These are phyloP conservation scores for Zaprionus tsacasi DNA, from an alignment of 1,140 invertebrate genomes.

Conservation along the genomic window DNA sequence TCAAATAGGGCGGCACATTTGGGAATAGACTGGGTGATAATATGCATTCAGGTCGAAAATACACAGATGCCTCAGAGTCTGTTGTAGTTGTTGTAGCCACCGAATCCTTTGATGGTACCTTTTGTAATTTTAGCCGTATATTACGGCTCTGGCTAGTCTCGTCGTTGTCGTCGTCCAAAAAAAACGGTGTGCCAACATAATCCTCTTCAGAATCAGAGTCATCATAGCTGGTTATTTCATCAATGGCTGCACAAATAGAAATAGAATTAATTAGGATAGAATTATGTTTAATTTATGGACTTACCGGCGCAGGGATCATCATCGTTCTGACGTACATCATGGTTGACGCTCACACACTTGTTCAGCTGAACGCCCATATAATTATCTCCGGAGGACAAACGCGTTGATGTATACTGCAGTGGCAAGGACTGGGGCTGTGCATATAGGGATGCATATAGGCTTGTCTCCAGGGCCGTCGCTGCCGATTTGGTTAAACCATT, in stretches of 20 bases:
- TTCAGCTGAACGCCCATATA: conserved; percentile 74
- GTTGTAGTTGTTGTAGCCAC: conserved; percentile 50
- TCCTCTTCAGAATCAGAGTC: conserved; percentile 80
- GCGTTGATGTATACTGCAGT: conserved; percentile 25
- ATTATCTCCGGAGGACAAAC: conserved; percentile 50
- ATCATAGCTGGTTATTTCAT: conserved; percentile 74
- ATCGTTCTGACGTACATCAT: conserved; percentile 51
- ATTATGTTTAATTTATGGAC: not conserved
- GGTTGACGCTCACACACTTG: conserved; percentile 47
- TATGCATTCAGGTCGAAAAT: conserved; percentile 83
- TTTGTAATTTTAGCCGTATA: conserved; percentile 59
- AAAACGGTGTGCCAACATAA: conserved; percentile 74
- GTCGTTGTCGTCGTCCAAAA: conserved; percentile 59
- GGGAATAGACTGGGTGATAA: conserved; percentile 91
- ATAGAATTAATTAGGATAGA: not conserved
- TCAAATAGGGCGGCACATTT: conserved; percentile 94
- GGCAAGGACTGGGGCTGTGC: conserved; percentile 40
- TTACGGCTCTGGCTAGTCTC: conserved; percentile 73
- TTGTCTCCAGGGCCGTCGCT: conserved; percentile 73
- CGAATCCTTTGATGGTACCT: conserved; percentile 50
- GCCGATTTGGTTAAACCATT: conserved; percentile 80
- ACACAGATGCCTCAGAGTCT: conserved; percentile 63
- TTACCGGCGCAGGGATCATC: conserved; percentile 77
- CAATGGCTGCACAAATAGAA: conserved; percentile 62
- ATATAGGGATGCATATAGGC: conserved; percentile 75